A percentile compares a stretch with the other conserved stretches of the same genome.
phyloP scores from a whole-genome alignment of 2,888 invertebrate genomes.

The Lysandra bellargus region DNA sequence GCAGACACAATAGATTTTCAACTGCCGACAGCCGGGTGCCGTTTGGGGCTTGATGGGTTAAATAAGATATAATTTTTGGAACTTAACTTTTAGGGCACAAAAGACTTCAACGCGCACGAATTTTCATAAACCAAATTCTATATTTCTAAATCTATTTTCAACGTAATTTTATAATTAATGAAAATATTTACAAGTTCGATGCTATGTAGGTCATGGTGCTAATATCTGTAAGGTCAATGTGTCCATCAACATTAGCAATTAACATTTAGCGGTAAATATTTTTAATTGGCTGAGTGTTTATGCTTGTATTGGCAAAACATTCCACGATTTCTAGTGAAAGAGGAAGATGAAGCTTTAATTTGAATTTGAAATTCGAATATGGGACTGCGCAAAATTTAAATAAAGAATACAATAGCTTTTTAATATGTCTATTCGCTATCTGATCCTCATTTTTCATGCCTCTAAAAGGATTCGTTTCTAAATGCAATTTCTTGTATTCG shows the following conservation, averaged over 20 bases:
- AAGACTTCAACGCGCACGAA: background rate
- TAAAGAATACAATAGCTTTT: background rate
- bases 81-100: background rate
- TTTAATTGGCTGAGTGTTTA: background rate
- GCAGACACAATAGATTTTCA: too few relatives aligned
- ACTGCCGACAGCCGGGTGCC: too few relatives aligned
- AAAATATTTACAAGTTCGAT: background rate
- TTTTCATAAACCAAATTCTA: background rate
- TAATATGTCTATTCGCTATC: background rate
- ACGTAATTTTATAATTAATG: background rate
- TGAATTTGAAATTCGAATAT: background rate
- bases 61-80: background rate
- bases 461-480: background rate
- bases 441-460: background rate
- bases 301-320: background rate
- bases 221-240: constrained; percentile 5
- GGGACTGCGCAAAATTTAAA: background rate
- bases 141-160: background rate
- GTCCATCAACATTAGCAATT: constrained; percentile 16
- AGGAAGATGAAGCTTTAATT: background rate
- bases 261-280: constrained; percentile 19
- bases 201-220: background rate
- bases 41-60: too few relatives aligned
- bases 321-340: background rate
- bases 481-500: background rate